Conservation (phyloP, 2,113 vertebrate genomes). For the Xiphophorus couchianus region DNA sequence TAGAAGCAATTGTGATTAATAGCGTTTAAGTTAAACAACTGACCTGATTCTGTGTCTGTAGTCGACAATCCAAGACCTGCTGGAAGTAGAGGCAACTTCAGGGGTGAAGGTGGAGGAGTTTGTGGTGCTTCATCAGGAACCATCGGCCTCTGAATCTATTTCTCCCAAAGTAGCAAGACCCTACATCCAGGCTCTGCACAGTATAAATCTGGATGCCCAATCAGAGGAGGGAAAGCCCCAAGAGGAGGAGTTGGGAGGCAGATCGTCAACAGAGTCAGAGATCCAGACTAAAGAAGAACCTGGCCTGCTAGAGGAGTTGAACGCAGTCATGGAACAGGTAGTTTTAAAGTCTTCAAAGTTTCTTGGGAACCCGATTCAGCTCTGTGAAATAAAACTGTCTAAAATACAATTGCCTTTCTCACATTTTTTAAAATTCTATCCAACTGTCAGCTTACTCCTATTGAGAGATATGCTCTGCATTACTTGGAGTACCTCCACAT, state of each 20-base stretch:
- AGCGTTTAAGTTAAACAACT: not conserved
- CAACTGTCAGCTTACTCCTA: conserved; percentile 87
- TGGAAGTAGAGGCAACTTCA: conserved; percentile 90
- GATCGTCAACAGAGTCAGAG: conserved; percentile 62
- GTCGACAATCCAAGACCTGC: conserved; percentile 94
- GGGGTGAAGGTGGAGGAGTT: conserved; percentile 93
- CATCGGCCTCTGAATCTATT: conserved; percentile 88
- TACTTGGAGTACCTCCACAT: conserved; percentile 89
- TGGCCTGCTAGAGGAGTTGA: conserved; percentile 86
- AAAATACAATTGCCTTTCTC: not conserved
- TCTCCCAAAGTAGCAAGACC: conserved; percentile 90
- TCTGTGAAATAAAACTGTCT: not conserved
- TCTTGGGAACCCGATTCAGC: not conserved
- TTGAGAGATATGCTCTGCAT: conserved; percentile 92
- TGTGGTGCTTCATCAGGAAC: conserved; percentile 92
- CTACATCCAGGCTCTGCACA: conserved; percentile 92
- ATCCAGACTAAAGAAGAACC: conserved; percentile 74
- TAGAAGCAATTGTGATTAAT: not conserved
- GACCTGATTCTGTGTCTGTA: conserved; percentile 60
- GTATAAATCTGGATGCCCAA: conserved; percentile 81
- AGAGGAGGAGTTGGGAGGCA: conserved; percentile 44
- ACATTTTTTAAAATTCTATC: no score
- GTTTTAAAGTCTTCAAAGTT: not conserved
- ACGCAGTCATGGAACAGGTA: conserved; percentile 91
- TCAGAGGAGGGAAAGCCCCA: conserved; percentile 41